These are phyloP conservation scores for Sylvilagus floridanus DNA, from an alignment of 2,797 vertebrate species.

Conservation along the genomic window DNA sequence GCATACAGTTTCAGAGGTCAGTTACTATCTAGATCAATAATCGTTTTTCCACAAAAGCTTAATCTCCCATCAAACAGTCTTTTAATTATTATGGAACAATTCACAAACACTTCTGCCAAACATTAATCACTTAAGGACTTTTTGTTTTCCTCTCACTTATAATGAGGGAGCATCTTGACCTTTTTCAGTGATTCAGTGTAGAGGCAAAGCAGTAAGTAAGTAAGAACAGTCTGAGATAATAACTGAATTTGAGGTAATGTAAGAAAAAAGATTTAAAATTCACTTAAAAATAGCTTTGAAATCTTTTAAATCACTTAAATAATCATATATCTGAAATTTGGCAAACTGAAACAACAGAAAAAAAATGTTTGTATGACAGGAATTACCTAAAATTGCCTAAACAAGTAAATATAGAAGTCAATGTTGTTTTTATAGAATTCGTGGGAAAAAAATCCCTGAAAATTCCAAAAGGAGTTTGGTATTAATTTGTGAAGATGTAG, in stretches of 20 bases:
- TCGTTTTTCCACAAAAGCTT: background rate
- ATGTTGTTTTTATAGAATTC: constrained; percentile 28
- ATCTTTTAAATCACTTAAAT: background rate
- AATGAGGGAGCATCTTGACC: background rate
- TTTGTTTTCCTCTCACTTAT: background rate
- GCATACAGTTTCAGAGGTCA: background rate
- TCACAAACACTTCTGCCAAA: background rate
- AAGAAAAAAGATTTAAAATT: background rate
- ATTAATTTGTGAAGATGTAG: constrained; percentile 73
- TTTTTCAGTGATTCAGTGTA: background rate
- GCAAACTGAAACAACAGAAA: constrained; percentile 53
- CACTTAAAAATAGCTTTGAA: background rate
- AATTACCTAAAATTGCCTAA: constrained; percentile 80
- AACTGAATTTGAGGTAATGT: background rate
- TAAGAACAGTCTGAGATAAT: background rate
- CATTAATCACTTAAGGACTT: background rate
- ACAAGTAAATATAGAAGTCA: constrained; percentile 74
- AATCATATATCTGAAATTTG: background rate
- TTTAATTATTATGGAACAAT: constrained; percentile 39
- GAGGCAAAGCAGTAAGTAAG: background rate
- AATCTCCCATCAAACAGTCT: background rate
- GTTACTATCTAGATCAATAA: background rate
- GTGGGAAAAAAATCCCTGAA: background rate
- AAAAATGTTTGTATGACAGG: constrained; percentile 82
- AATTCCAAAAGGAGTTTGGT: background rate